Conservation (phyloP, 2,888 invertebrate genomes). For the Pyrgus malvae region DNA sequence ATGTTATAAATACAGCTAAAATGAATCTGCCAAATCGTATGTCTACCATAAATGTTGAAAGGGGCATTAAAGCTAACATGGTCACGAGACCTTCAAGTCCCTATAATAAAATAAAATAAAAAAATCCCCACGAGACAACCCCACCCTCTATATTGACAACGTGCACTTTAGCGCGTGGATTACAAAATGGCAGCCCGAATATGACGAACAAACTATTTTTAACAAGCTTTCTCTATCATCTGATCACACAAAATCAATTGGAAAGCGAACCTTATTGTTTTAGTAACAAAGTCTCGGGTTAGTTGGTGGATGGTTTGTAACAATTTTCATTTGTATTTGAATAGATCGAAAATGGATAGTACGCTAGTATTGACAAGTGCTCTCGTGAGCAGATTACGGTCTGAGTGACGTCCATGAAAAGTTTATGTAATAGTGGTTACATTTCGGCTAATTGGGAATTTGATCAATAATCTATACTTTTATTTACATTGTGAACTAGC, state of each 20-base stretch:
- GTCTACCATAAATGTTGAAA: neutral
- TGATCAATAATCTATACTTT: neutral
- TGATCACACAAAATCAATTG: neutral
- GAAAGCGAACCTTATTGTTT: constrained; percentile 33
- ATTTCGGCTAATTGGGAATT: neutral
- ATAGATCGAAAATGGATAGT: constrained; percentile 52
- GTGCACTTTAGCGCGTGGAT: constrained; percentile 61
- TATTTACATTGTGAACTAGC: neutral
- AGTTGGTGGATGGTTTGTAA: constrained; percentile 30
- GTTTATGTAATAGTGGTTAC: constrained; percentile 40
- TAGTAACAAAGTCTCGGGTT: constrained; percentile 23
- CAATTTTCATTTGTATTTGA: constrained; percentile 49
- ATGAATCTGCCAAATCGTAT: no score
- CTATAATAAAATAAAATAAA: constrained; percentile 8
- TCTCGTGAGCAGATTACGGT: constrained; percentile 63
- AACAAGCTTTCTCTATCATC: constrained; percentile 35
- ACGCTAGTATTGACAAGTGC: constrained; percentile 70
- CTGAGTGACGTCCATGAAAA: constrained; percentile 43
- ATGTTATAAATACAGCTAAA: no score
- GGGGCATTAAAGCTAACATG: neutral
- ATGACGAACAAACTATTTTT: constrained; percentile 52
- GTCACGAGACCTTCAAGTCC: neutral
- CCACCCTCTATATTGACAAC: constrained; percentile 58
- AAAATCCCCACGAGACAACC: constrained; percentile 24
- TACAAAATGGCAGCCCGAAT: constrained; percentile 66